phyloP scores from a whole-genome alignment of 1,140 invertebrate species.

The Aphaenogaster floridana region DNA sequence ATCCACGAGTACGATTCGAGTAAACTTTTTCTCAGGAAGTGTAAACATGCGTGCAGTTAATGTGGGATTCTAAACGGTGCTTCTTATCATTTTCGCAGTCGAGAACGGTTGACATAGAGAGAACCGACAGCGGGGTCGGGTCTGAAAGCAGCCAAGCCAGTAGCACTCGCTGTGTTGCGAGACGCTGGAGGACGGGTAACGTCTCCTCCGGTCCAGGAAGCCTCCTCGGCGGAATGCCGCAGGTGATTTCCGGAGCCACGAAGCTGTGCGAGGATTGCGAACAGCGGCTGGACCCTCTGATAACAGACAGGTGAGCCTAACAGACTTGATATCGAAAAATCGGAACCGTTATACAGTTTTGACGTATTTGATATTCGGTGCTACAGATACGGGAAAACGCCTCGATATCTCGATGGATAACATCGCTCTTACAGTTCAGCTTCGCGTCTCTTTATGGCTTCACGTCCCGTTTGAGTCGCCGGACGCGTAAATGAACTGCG shows the following conservation, averaged over 20 bases:
- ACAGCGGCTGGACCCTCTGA: slow-evolving; percentile 83
- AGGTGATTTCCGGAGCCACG: slow-evolving; percentile 82
- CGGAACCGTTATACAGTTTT: not conserved
- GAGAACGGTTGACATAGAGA: slow-evolving; percentile 90
- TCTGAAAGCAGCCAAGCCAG: slow-evolving; percentile 96
- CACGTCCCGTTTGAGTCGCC: not conserved
- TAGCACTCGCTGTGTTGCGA: slow-evolving; percentile 87
- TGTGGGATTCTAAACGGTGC: not conserved
- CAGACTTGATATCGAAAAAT: not conserved
- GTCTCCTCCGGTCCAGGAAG: slow-evolving; percentile 79
- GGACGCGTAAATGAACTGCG: not conserved
- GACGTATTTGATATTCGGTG: not conserved
- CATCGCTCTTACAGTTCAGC: not conserved
- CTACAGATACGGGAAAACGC: not conserved
- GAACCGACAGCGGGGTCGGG: slow-evolving; percentile 97
- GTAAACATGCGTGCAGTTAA: not conserved
- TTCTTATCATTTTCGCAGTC: slow-evolving; percentile 77
- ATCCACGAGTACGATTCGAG: not conserved
- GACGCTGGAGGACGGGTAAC: slow-evolving; percentile 83
- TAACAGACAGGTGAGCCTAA: slow-evolving; percentile 82
- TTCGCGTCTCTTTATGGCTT: not conserved
- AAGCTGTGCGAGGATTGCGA: slow-evolving; percentile 86
- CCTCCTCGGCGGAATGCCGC: slow-evolving; percentile 80
- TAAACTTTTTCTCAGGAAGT: not conserved
- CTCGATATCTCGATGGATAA: not conserved